Percentiles rank a stretch among this genome's conserved stretches.
Conservation (phyloP, 2,888 invertebrate genomes). For the Isotomurus palustris region DNA sequence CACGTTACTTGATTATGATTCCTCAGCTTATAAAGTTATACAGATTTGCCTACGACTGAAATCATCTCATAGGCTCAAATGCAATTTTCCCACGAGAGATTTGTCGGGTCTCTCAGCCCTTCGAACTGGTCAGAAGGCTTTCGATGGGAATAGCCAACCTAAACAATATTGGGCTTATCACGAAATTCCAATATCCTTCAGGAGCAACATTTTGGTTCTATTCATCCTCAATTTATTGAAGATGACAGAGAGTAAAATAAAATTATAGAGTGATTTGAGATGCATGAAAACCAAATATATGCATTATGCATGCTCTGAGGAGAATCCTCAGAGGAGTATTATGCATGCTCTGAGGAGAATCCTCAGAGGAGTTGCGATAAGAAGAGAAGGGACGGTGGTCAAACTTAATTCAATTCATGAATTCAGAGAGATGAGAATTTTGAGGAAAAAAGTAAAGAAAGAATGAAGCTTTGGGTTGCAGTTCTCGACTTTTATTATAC, state of each 20-base stretch:
- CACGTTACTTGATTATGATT: conserved; percentile 2
- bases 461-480: too few relatives aligned
- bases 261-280: conserved; percentile 4
- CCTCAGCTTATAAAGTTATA: too few relatives aligned
- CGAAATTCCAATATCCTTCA: conserved; percentile 1
- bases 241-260: conserved; percentile 3
- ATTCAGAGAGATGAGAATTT: conserved; percentile 34
- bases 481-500: too few relatives aligned
- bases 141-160: too few relatives aligned
- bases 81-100: too few relatives aligned
- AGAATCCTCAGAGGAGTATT: neutral
- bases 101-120: too few relatives aligned
- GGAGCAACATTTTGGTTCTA: too few relatives aligned
- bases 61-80: too few relatives aligned
- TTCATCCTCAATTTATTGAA: neutral
- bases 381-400: conserved; percentile 16
- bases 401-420: conserved; percentile 23
- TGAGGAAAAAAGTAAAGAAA: conserved; percentile 7
- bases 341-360: neutral
- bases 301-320: conserved; percentile 1
- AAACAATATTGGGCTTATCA: too few relatives aligned
- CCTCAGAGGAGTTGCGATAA: conserved; percentile 2
- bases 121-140: too few relatives aligned
- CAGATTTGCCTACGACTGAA: too few relatives aligned
- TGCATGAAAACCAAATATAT: conserved; percentile 13